These are phyloP conservation scores for Phalloptychus januarius DNA, from an alignment of 2,797 vertebrate genomes.

Conservation along the genomic window DNA sequence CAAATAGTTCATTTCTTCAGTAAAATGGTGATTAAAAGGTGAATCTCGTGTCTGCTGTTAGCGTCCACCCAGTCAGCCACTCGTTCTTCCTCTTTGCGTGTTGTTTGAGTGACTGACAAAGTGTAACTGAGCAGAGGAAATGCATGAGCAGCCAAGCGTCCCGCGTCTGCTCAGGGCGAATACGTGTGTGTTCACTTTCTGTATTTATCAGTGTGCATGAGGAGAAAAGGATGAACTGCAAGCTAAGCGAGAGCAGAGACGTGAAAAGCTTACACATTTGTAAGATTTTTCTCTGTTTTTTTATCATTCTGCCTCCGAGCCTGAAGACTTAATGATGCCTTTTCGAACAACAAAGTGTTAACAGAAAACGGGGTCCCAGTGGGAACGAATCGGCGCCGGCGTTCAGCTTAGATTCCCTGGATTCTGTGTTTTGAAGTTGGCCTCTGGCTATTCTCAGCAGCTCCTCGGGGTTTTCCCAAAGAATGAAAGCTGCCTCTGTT, in stretches of 20 bases:
- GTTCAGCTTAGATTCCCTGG: conserved; percentile 17
- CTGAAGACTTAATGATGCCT: conserved; percentile 43
- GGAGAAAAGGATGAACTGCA: conserved; percentile 17
- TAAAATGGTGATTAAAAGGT: conserved; percentile 18
- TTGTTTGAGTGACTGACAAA: conserved; percentile 43
- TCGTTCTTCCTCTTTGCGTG: conserved; percentile 25
- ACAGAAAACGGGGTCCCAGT: conserved; percentile 33
- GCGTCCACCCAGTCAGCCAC: conserved; percentile 17
- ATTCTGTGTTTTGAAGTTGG: conserved; percentile 22
- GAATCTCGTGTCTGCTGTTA: conserved; percentile 19
- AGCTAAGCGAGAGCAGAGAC: conserved; percentile 25
- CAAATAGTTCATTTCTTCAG: conserved; percentile 21
- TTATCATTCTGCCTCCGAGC: conserved; percentile 43
- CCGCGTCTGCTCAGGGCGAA: conserved; percentile 6
- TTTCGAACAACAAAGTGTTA: conserved; percentile 45
- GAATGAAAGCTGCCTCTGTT: conserved; percentile 22
- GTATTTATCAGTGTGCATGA: conserved; percentile 33
- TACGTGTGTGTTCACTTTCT: conserved; percentile 27
- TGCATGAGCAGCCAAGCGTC: conserved; percentile 45
- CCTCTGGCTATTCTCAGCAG: conserved; percentile 38
- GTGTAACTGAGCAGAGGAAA: conserved; percentile 29
- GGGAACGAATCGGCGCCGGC: neutral
- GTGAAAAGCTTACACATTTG: conserved; percentile 18
- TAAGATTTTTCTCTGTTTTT: conserved; percentile 11
- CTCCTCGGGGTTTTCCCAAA: conserved; percentile 33